phyloP scores from a whole-genome alignment of 92 coral and sea anemone genomes.

The Chrysogorgia sp. region DNA sequence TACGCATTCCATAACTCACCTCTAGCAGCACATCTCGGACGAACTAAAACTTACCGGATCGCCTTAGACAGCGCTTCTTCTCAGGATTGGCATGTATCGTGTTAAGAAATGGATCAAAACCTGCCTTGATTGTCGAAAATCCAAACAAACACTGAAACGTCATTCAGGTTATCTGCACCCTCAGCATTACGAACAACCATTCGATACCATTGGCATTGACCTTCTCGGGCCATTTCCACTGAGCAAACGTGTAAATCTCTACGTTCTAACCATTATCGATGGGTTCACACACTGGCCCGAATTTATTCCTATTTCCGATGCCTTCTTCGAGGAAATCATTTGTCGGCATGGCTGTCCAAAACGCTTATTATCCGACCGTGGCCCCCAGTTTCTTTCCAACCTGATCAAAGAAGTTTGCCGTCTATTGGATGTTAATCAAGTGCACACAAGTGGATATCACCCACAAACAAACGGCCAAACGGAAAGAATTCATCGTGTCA shows the following conservation, averaged over 20 bases:
- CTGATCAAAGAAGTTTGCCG: background rate
- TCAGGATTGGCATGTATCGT: slow-evolving; percentile 18
- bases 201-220: slow-evolving; percentile 29
- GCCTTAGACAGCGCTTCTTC: slow-evolving; percentile 20
- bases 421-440: slow-evolving; percentile 12
- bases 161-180: slow-evolving; percentile 19
- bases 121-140: slow-evolving; percentile 32
- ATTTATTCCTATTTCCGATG: background rate
- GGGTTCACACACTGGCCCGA: slow-evolving; percentile 35
- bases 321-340: slow-evolving; percentile 3
- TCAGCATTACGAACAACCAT: slow-evolving; percentile 15
- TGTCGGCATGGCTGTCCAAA: slow-evolving; percentile 26
- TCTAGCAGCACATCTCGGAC: slow-evolving; percentile 29
- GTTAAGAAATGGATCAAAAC: slow-evolving; percentile 29
- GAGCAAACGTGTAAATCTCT: slow-evolving; percentile 20
- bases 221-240: slow-evolving; percentile 27
- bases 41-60: slow-evolving; percentile 18
- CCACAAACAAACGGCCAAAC: slow-evolving; percentile 25
- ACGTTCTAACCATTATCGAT: slow-evolving; percentile 18
- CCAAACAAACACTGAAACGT: slow-evolving; percentile 16
- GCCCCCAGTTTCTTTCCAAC: slow-evolving; percentile 6
- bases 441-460: slow-evolving; percentile 28
- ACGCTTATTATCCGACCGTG: slow-evolving; percentile 9
- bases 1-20: slow-evolving; percentile 34
- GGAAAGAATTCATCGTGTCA: slow-evolving; percentile 26